A percentile compares a stretch with the other conserved stretches of the same genome.
Evolutionary conservation across 2,797 vertebrate genomes (phyloP).

Genomic region (Pygocentrus nattereri): DNA sequence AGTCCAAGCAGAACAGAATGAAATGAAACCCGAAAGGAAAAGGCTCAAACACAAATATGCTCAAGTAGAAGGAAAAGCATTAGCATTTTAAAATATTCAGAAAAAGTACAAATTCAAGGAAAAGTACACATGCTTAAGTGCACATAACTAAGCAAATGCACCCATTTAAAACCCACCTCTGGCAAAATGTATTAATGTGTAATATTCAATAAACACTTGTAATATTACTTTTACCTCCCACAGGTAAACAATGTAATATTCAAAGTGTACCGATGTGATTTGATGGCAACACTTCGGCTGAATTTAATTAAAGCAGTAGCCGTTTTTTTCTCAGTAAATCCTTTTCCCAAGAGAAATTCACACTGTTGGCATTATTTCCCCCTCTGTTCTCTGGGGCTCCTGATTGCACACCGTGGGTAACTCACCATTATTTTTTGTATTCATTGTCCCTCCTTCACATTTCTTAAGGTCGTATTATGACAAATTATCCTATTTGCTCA

Average conservation of each 20-base stretch:
- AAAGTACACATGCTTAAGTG: not conserved
- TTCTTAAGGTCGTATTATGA: conserved; percentile 64
- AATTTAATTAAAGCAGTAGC: conserved; percentile 43
- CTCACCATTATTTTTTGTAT: conserved; percentile 62
- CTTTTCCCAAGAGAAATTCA: conserved; percentile 21
- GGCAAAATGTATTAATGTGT: not conserved
- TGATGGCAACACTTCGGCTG: conserved; percentile 3
- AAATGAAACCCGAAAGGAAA: not conserved
- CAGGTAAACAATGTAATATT: conserved; percentile 20
- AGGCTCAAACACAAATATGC: not conserved
- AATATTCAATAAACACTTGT: conserved; percentile 8
- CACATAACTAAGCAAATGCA: not conserved
- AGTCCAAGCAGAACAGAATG: not conserved
- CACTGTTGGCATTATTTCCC: conserved; percentile 51
- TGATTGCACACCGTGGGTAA: conserved; percentile 61
- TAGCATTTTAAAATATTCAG: not conserved
- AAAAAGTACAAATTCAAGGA: not conserved
- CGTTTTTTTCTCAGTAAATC: conserved; percentile 31
- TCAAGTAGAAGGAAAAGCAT: not conserved
- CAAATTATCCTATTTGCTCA: conserved; percentile 59
- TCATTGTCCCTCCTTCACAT: conserved; percentile 50
- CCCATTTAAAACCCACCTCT: not conserved
- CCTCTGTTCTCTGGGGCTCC: conserved; percentile 44
- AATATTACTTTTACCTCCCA: conserved; percentile 34
- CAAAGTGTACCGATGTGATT: conserved; percentile 11